A percentile compares a stretch with the other conserved stretches of the same genome.
Evolutionary conservation across 2,797 vertebrate species (phyloP).

Genomic region (Coregonus suidteri): DNA sequence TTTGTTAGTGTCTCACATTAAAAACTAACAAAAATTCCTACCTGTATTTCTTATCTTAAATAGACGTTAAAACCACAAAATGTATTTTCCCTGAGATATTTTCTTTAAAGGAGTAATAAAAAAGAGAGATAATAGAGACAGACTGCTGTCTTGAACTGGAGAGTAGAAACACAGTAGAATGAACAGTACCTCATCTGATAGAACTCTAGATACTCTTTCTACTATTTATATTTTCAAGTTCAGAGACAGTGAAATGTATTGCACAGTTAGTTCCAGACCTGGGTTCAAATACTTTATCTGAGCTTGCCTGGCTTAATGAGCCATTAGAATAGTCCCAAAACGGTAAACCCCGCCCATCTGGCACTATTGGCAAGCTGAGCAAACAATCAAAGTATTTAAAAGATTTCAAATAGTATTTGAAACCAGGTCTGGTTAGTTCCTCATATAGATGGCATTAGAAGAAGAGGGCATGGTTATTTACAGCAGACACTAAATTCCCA

Average conservation of each 20-base stretch:
- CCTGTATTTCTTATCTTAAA: too few relatives aligned
- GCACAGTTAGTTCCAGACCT: constrained; percentile 80
- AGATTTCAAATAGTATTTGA: not conserved
- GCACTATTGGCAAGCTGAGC: not conserved
- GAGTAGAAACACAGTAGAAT: too few relatives aligned
- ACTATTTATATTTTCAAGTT: constrained; percentile 72
- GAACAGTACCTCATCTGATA: too few relatives aligned
- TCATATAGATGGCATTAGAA: constrained; percentile 82
- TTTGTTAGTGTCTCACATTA: too few relatives aligned
- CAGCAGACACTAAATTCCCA: constrained; percentile 55
- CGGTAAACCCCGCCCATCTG: not conserved
- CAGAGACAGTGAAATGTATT: constrained; percentile 80
- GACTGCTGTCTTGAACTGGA: too few relatives aligned
- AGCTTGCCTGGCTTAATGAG: not conserved
- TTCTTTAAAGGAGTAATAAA: too few relatives aligned
- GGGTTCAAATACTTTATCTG: not conserved
- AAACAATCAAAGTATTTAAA: not conserved
- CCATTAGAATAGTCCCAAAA: not conserved
- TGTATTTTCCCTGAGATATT: too few relatives aligned
- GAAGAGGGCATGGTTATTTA: constrained; percentile 62
- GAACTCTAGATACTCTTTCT: not conserved
- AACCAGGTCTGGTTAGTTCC: constrained; percentile 60
- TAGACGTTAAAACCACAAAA: too few relatives aligned
- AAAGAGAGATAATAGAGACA: too few relatives aligned
- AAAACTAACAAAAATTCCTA: too few relatives aligned